Conservation (phyloP, 2,888 invertebrate genomes). For the Microdon myrmicae region DNA sequence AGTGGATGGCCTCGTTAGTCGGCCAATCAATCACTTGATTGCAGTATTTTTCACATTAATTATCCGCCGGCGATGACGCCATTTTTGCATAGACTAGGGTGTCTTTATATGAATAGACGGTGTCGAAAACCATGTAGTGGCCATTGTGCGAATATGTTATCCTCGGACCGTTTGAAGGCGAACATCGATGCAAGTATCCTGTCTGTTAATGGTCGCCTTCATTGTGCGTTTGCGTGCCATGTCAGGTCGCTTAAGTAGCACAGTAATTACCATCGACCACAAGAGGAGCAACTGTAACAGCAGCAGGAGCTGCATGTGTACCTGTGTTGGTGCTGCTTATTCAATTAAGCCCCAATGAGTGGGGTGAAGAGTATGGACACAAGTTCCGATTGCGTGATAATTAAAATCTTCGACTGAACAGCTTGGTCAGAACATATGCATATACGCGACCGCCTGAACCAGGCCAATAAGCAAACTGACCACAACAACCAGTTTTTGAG, state of each 20-base stretch:
- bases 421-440: slow-evolving; percentile 43
- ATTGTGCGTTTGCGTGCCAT: slow-evolving; percentile 19
- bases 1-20: no score
- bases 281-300: slow-evolving; percentile 24
- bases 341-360: slow-evolving; percentile 50
- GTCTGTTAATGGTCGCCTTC: slow-evolving; percentile 11
- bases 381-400: slow-evolving; percentile 45
- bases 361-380: no score
- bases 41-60: slow-evolving; percentile 43
- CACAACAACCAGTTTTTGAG: slow-evolving; percentile 16
- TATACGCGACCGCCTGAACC: slow-evolving; percentile 17
- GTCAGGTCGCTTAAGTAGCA: slow-evolving; percentile 45
- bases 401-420: slow-evolving; percentile 48
- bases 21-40: slow-evolving; percentile 41
- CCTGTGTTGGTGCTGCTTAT: slow-evolving; percentile 20
- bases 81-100: slow-evolving; percentile 27
- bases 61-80: slow-evolving; percentile 34
- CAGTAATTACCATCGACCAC: slow-evolving; percentile 45
- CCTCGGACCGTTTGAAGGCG: slow-evolving; percentile 43
- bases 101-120: slow-evolving; percentile 32
- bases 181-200: slow-evolving; percentile 45
- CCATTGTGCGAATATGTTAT: slow-evolving; percentile 49
- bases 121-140: slow-evolving; percentile 28
- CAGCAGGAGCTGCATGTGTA: slow-evolving; percentile 4
- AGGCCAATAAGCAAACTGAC: slow-evolving; percentile 36